These are phyloP conservation scores for Ailurus styani DNA, from an alignment of 2,113 vertebrate genomes.

Conservation along the genomic window DNA sequence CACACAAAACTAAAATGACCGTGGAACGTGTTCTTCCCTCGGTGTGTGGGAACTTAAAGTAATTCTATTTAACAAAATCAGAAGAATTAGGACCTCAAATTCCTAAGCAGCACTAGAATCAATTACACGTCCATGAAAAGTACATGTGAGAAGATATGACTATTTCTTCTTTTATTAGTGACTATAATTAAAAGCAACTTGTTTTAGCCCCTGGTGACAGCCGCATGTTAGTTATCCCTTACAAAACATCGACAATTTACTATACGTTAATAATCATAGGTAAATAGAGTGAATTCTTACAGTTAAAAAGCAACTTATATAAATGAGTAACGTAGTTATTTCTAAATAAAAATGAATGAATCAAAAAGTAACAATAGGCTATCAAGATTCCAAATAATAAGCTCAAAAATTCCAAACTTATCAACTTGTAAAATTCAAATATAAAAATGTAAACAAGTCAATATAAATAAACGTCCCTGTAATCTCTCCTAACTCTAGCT, in stretches of 20 bases:
- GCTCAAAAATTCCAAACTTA: background rate
- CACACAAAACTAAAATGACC: background rate
- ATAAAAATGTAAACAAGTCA: background rate
- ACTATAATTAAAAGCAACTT: constrained; percentile 36
- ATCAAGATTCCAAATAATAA: background rate
- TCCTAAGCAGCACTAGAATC: background rate
- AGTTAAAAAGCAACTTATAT: background rate
- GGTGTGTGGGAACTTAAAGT: constrained; percentile 3
- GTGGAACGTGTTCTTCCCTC: background rate
- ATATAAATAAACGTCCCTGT: background rate
- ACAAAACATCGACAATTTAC: background rate
- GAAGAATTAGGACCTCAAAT: constrained; percentile 16
- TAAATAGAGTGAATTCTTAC: background rate
- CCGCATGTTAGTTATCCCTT: background rate
- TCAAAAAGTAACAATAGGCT: background rate
- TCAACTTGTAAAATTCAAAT: background rate
- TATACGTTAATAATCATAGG: background rate
- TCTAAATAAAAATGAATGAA: background rate
- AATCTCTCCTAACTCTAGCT: background rate
- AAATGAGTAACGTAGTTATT: constrained; percentile 15
- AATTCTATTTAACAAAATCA: constrained; percentile 6
- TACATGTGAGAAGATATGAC: background rate
- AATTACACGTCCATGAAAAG: background rate
- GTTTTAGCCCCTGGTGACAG: background rate
- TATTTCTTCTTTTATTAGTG: background rate